Conservation (phyloP, 1,140 invertebrate genomes). For the Trichonephila inaurata region DNA sequence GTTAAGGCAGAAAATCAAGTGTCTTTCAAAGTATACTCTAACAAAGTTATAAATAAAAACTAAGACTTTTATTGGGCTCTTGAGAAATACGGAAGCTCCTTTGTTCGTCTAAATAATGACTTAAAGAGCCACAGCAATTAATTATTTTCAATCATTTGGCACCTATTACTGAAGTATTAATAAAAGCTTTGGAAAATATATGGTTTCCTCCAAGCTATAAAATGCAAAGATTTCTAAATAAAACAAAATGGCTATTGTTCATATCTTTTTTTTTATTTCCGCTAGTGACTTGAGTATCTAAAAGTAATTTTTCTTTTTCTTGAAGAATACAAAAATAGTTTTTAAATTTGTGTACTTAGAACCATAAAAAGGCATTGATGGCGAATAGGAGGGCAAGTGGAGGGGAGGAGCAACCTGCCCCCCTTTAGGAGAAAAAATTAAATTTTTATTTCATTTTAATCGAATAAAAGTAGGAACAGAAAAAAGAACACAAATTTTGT, state of each 20-base stretch:
- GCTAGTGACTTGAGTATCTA: no score
- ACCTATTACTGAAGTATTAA: neutral
- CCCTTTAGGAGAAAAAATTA: no score
- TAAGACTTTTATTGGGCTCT: neutral
- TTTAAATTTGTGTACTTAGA: no score
- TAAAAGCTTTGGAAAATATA: neutral
- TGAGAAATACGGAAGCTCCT: neutral
- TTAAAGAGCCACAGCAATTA: neutral
- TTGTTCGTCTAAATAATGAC: neutral
- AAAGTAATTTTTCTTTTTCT: no score
- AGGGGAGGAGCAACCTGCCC: no score
- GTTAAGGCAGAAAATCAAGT: neutral
- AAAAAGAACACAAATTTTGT: no score
- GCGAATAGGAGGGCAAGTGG: no score
- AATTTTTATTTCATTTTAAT: no score
- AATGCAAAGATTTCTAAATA: neutral
- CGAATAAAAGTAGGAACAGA: no score
- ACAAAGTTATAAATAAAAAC: neutral
- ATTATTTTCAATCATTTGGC: neutral
- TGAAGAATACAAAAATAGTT: no score
- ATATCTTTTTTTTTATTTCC: neutral
- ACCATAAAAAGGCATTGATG: no score
- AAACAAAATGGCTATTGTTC: neutral
- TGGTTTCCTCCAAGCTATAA: neutral
- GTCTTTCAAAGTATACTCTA: neutral